Conservation (phyloP, 1,140 invertebrate genomes). For the Augochlora pura region DNA sequence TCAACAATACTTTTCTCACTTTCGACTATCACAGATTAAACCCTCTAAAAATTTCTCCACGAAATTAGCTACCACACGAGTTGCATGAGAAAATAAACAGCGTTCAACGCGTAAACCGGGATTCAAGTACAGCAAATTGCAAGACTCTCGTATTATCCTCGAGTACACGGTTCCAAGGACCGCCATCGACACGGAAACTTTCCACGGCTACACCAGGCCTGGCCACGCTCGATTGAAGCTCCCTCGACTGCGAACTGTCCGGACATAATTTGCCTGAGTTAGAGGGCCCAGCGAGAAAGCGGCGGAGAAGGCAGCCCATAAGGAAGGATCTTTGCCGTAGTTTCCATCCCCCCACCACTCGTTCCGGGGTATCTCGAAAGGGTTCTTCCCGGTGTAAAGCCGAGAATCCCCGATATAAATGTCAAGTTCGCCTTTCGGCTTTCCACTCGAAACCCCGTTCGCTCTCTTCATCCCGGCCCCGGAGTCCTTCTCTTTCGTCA, state of each 20-base stretch:
- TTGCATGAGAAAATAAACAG: background rate
- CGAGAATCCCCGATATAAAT: slow-evolving; percentile 79
- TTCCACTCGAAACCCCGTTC: slow-evolving; percentile 56
- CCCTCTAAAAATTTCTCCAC: too few species aligned
- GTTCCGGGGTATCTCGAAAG: slow-evolving; percentile 59
- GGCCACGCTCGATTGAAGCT: slow-evolving; percentile 38
- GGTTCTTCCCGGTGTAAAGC: slow-evolving; percentile 76
- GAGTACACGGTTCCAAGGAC: too few species aligned
- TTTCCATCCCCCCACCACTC: background rate
- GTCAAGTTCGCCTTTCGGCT: slow-evolving; percentile 78
- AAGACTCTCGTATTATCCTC: too few species aligned
- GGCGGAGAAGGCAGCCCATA: background rate
- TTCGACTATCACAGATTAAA: too few species aligned
- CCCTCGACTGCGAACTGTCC: slow-evolving; percentile 8
- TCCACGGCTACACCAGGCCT: background rate
- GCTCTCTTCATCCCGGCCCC: background rate
- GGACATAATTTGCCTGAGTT: slow-evolving; percentile 43
- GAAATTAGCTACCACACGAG: too few species aligned
- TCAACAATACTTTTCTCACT: too few species aligned
- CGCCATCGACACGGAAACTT: slow-evolving; percentile 19
- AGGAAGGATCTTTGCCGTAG: slow-evolving; percentile 40
- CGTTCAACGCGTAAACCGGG: too few species aligned
- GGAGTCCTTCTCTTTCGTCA: slow-evolving; percentile 54
- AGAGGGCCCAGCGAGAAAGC: slow-evolving; percentile 9
- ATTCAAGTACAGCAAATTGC: too few species aligned